Percentiles rank a stretch among this genome's conserved stretches.
phyloP scores from a whole-genome alignment of 2,113 vertebrate genomes.

The Tachysurus fulvidraco region DNA sequence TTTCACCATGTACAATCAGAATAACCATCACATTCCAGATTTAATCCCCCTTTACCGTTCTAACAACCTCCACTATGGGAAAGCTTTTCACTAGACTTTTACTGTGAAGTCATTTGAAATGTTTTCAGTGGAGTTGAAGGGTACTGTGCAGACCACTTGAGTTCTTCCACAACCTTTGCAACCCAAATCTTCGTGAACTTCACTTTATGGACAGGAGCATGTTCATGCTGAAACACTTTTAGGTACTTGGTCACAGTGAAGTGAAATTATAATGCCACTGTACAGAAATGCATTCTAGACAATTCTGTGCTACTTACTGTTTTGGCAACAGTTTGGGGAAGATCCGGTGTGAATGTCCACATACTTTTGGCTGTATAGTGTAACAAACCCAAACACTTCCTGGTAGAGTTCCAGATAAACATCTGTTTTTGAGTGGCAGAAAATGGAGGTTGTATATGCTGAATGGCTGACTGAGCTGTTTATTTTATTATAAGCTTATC shows the following conservation, averaged over 20 bases:
- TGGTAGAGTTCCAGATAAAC: not conserved
- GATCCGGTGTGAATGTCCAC: not conserved
- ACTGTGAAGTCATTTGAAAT: not conserved
- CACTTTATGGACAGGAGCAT: not conserved
- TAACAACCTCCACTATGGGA: not conserved
- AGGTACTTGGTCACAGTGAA: not conserved
- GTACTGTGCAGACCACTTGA: not conserved
- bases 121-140: not conserved
- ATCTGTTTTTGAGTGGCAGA: not conserved
- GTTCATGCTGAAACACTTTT: not conserved
- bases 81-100: not conserved
- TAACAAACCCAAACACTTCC: not conserved
- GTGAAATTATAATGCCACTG: not conserved
- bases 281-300: not conserved
- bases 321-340: not conserved
- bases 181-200: not conserved
- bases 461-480: not conserved
- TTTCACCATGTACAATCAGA: not conserved
- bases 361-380: not conserved
- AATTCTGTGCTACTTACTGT: not conserved
- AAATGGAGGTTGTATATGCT: not conserved
- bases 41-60: not conserved
- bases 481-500: slow-evolving; percentile 23
- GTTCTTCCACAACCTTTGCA: not conserved
- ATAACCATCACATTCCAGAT: not conserved